Percentiles rank a stretch among this genome's conserved stretches.
Conservation (phyloP, 2,888 invertebrate species). For the Dioctria rufipes region DNA sequence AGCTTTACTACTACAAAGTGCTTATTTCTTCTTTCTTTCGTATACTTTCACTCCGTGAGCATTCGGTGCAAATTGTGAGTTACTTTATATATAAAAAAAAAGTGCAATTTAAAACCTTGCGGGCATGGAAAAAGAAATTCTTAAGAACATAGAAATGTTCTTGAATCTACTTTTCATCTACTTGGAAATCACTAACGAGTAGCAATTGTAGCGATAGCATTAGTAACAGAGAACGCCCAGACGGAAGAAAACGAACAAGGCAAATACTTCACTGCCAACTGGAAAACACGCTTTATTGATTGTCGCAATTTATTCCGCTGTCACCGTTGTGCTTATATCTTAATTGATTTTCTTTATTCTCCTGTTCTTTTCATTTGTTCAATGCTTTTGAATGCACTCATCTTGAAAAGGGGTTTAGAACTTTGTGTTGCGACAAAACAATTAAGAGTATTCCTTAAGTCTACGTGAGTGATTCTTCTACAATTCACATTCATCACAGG, state of each 20-base stretch:
- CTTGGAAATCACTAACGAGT: constrained; percentile 20
- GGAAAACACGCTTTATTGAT: constrained; percentile 40
- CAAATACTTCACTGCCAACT: background rate
- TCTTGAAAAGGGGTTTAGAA: too few species aligned
- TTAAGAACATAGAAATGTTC: background rate
- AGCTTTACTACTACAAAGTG: too few species aligned
- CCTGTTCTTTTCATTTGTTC: background rate
- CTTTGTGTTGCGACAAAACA: too few species aligned
- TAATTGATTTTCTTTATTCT: constrained; percentile 46
- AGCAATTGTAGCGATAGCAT: constrained; percentile 49
- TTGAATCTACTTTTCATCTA: constrained; percentile 1
- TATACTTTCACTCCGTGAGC: constrained; percentile 31
- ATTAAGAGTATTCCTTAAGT: too few species aligned
- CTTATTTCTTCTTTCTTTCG: background rate
- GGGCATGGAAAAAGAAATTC: constrained; percentile 11
- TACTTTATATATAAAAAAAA: background rate
- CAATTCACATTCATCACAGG: too few species aligned
- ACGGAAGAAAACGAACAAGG: background rate
- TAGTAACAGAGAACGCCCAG: constrained; percentile 13
- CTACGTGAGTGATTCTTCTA: too few species aligned
- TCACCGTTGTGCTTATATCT: constrained; percentile 46
- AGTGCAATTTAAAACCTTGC: background rate
- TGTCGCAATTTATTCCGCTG: constrained; percentile 52
- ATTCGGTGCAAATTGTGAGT: background rate
- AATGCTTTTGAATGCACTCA: too few species aligned